Evolutionary conservation across 2,797 vertebrate species (phyloP).

Genomic region (Sebastes reedi): DNA sequence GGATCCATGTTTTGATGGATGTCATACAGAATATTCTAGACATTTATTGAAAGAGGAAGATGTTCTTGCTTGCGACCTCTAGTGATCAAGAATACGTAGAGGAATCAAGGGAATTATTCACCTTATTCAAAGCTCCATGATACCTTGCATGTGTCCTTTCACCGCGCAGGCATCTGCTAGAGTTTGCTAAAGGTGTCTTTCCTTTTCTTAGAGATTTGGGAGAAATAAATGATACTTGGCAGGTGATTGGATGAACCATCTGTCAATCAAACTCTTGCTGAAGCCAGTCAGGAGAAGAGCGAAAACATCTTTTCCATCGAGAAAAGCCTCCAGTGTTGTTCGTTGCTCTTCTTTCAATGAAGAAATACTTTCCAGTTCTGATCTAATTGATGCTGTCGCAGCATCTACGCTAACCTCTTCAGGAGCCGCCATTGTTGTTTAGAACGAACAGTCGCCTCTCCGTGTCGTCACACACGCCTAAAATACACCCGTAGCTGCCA

Average conservation of each 20-base stretch:
- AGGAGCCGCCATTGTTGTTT: too few relatives aligned
- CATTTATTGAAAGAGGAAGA: constrained; percentile 26
- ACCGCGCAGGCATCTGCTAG: neutral
- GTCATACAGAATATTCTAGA: constrained; percentile 9
- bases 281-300: too few relatives aligned
- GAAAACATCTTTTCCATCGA: too few relatives aligned
- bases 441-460: too few relatives aligned
- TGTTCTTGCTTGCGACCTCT: constrained; percentile 8
- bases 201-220: neutral
- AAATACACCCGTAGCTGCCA: too few relatives aligned
- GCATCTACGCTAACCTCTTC: neutral
- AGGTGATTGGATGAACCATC: too few relatives aligned
- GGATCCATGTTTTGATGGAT: constrained; percentile 50
- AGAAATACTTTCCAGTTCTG: too few relatives aligned
- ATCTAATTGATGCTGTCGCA: neutral
- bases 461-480: too few relatives aligned
- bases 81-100: constrained; percentile 14
- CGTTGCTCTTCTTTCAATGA: too few relatives aligned
- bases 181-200: neutral
- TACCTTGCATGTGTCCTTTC: neutral
- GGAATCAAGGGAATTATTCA: constrained; percentile 4
- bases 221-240: neutral
- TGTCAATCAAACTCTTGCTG: too few relatives aligned
- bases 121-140: neutral
- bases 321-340: too few relatives aligned